A percentile compares a stretch with the other conserved stretches of the same genome.
Conservation (phyloP, 2,113 vertebrate genomes). For the Herpetotheres cachinnans region DNA sequence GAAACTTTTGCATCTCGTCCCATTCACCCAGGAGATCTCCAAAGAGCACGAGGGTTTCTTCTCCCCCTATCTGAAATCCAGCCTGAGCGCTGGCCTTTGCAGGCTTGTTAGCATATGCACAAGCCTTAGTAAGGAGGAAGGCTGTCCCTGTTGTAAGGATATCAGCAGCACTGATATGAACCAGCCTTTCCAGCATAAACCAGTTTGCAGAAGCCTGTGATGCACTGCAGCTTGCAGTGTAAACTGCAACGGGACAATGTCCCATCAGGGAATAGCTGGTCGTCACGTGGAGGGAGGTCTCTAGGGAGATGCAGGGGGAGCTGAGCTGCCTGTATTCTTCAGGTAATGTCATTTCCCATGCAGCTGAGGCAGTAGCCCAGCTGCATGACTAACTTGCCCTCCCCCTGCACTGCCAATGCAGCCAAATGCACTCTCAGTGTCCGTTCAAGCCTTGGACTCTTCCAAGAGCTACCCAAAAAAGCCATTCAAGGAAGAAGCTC, state of each 20-base stretch:
- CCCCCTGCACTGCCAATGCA: not conserved
- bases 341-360: not conserved
- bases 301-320: not conserved
- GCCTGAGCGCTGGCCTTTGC: not conserved
- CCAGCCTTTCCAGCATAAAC: not conserved
- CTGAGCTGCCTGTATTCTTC: not conserved
- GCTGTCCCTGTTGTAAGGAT: not conserved
- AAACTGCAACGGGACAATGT: accelerated
- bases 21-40: not conserved
- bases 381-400: not conserved
- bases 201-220: not conserved
- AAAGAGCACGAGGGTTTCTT: not conserved
- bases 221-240: not conserved
- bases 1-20: not conserved
- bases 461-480: not conserved
- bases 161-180: not conserved
- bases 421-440: not conserved
- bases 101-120: not conserved
- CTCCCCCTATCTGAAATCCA: not conserved
- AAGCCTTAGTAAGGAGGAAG: not conserved
- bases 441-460: not conserved
- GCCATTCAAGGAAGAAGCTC: not conserved
- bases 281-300: not conserved
- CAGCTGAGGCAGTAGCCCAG: not conserved
- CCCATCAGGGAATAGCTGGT: not conserved